Evolutionary conservation across 2,888 invertebrate genomes (phyloP).

Genomic region (Melitaea athalia): DNA sequence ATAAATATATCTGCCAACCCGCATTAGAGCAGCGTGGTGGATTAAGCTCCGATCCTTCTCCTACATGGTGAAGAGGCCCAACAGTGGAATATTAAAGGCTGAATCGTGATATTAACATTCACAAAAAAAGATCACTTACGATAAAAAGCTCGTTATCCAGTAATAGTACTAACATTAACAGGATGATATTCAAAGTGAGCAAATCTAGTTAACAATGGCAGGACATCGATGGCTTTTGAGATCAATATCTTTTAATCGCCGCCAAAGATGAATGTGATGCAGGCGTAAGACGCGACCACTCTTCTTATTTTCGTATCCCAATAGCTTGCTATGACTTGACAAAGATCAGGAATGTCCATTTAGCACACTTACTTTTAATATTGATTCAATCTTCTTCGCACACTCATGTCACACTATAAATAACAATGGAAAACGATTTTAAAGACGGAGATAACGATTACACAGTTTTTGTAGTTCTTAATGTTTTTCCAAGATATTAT

Average conservation of each 20-base stretch:
- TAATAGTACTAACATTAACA: conserved; percentile 7
- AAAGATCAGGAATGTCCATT: conserved; percentile 72
- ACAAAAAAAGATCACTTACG: background rate
- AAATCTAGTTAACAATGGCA: conserved; percentile 43
- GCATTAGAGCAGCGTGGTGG: too few relatives aligned
- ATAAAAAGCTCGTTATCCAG: background rate
- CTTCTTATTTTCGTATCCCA: conserved; percentile 46
- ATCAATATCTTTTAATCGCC: conserved; percentile 39
- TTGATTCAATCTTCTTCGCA: conserved; percentile 35
- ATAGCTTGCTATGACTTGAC: conserved; percentile 53
- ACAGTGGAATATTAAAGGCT: too few relatives aligned
- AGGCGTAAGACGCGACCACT: conserved; percentile 39
- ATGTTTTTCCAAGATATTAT: background rate
- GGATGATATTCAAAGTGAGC: conserved; percentile 7
- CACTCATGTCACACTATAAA: conserved; percentile 33
- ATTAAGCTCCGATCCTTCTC: too few relatives aligned
- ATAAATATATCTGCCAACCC: too few relatives aligned
- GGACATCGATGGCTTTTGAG: conserved; percentile 43
- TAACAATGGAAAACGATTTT: conserved; percentile 22
- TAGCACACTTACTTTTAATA: conserved; percentile 33
- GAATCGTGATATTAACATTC: background rate
- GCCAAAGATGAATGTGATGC: conserved; percentile 43
- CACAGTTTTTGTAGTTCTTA: conserved; percentile 1
- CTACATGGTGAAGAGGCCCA: too few relatives aligned
- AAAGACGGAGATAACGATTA: conserved; percentile 8